These are phyloP conservation scores for Enteromius paludinosus DNA, from an alignment of 2,797 vertebrate genomes.

Conservation along the genomic window DNA sequence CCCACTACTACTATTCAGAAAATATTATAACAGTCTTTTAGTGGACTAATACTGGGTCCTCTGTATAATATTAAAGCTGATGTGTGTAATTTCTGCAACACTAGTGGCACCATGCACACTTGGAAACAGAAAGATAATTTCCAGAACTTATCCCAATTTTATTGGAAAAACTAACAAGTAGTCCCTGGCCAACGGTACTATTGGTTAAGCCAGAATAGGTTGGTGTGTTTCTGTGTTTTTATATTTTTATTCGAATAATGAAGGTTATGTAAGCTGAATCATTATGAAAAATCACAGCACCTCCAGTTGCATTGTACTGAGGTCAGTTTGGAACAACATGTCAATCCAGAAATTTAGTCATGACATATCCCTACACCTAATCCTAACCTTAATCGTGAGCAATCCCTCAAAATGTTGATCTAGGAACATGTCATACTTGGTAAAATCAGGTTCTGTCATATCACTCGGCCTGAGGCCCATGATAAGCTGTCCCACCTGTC, in stretches of 20 bases:
- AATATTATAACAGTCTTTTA: background rate
- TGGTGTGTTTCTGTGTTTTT: background rate
- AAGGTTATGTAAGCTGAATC: background rate
- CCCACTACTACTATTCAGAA: background rate
- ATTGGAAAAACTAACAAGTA: background rate
- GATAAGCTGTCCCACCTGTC: background rate
- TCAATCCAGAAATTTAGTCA: too few relatives aligned
- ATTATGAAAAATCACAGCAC: too few relatives aligned
- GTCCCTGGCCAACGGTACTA: background rate
- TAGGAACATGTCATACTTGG: too few relatives aligned
- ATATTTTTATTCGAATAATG: background rate
- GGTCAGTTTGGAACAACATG: too few relatives aligned
- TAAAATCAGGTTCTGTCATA: background rate
- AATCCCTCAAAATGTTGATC: too few relatives aligned
- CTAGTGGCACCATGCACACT: background rate
- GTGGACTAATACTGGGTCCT: background rate
- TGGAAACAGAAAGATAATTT: background rate
- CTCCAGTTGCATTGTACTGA: too few relatives aligned
- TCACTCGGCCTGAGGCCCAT: background rate
- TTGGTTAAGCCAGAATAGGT: too few relatives aligned
- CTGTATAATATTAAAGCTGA: background rate
- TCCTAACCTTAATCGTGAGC: too few relatives aligned
- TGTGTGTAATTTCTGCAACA: background rate
- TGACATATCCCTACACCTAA: too few relatives aligned
- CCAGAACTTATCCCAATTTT: background rate